phyloP scores from a whole-genome alignment of 2,797 vertebrate genomes.

The Macropus fuliginosus region DNA sequence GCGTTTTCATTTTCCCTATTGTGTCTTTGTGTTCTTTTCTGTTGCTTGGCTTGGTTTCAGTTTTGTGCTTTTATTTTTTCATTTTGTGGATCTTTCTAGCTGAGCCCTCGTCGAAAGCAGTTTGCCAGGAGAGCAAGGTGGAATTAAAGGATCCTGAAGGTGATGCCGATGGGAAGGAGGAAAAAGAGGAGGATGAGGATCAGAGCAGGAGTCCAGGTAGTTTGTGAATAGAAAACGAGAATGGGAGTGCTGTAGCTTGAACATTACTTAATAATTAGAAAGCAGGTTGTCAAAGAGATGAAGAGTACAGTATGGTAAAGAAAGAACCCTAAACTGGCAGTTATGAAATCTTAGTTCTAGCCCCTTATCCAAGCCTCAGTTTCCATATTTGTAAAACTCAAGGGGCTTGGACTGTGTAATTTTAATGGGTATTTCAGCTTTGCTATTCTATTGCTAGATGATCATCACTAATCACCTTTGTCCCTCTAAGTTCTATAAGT shows the following conservation, averaged over 20 bases:
- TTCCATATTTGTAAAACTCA: not conserved
- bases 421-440: not conserved
- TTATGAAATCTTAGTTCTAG: not conserved
- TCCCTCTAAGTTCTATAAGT: not conserved
- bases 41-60: constrained; percentile 67
- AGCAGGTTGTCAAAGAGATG: not conserved
- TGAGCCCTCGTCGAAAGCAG: constrained; percentile 83
- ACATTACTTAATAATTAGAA: not conserved
- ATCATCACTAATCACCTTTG: not conserved
- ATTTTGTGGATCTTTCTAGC: constrained; percentile 83
- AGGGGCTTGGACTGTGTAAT: not conserved
- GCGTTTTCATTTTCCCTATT: constrained; percentile 60
- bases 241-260: constrained; percentile 12
- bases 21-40: constrained; percentile 67
- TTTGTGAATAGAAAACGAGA: constrained; percentile 68
- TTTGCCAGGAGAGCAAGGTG: constrained; percentile 87
- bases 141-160: constrained; percentile 86
- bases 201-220: constrained; percentile 90
- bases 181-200: constrained; percentile 84
- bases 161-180: constrained; percentile 87
- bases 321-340: not conserved
- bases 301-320: not conserved
- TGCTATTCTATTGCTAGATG: not conserved
- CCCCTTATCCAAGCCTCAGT: not conserved
- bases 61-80: constrained; percentile 59